phyloP scores from a whole-genome alignment of 2,113 vertebrate species.

The Rhinolophus ferrumequinum region DNA sequence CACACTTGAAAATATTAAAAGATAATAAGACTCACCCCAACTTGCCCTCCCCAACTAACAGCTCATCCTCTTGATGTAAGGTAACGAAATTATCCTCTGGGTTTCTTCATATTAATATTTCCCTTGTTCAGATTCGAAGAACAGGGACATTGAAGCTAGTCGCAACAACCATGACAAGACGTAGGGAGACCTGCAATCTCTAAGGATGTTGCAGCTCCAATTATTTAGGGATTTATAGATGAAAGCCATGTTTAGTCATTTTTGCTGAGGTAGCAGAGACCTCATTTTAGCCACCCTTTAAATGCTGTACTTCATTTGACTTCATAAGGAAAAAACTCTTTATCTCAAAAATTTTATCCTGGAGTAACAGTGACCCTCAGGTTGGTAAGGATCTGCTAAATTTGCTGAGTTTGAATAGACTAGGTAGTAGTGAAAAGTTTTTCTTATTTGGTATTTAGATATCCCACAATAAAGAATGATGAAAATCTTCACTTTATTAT shows the following conservation, averaged over 20 bases:
- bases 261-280: constrained; percentile 36
- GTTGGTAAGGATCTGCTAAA: constrained; percentile 8
- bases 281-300: constrained; percentile 38
- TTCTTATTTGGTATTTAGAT: constrained; percentile 17
- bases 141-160: neutral
- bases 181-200: neutral
- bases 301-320: neutral
- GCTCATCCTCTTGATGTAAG: constrained; percentile 1
- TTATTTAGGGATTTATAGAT: constrained; percentile 53
- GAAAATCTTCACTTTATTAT: neutral
- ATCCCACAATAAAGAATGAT: neutral
- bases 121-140: constrained; percentile 8
- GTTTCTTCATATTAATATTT: constrained; percentile 32
- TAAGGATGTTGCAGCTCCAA: neutral
- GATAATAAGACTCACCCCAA: neutral
- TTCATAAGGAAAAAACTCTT: constrained; percentile 15
- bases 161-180: neutral
- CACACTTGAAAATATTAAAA: neutral
- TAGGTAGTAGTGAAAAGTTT: constrained; percentile 19
- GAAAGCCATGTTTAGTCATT: constrained; percentile 42
- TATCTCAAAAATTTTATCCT: constrained; percentile 61
- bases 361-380: neutral
- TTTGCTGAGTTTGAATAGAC: neutral
- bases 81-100: neutral
- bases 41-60: neutral